Evolutionary conservation across 2,888 invertebrate genomes (phyloP).

Genomic region (Pandemis heparana): DNA sequence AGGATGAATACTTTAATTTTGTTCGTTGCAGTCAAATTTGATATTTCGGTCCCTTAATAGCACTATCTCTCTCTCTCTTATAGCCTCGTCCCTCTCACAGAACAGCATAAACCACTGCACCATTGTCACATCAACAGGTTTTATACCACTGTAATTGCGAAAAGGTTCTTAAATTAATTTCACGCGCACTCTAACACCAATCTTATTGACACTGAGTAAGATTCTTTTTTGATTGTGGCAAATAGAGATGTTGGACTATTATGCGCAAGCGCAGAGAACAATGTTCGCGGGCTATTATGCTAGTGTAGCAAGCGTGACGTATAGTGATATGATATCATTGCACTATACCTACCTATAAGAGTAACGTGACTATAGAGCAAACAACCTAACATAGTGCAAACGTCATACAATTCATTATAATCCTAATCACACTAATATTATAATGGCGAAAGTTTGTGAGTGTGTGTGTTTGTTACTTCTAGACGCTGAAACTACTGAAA

Average conservation of each 20-base stretch:
- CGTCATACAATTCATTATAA: no score
- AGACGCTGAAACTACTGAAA: no score
- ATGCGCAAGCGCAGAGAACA: neutral
- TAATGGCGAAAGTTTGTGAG: no score
- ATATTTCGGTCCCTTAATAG: no score
- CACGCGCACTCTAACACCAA: neutral
- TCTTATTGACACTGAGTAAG: neutral
- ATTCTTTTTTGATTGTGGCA: neutral
- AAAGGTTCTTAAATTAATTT: neutral
- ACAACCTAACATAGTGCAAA: no score
- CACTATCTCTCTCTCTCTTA: neutral
- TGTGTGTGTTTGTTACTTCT: no score
- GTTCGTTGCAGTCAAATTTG: no score
- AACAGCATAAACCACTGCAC: neutral
- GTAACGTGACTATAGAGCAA: no score
- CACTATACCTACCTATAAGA: neutral
- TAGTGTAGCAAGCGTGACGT: neutral
- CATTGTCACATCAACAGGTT: neutral
- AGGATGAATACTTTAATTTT: no score
- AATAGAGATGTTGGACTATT: neutral
- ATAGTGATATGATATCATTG: neutral
- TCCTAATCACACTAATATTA: no score
- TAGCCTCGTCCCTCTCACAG: neutral
- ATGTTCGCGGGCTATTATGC: neutral
- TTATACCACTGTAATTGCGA: neutral